Evolutionary conservation across 2,888 invertebrate genomes (phyloP), one percentile per base, ranked within the genome.

Genomic region (Patella pellucida): DNA sequence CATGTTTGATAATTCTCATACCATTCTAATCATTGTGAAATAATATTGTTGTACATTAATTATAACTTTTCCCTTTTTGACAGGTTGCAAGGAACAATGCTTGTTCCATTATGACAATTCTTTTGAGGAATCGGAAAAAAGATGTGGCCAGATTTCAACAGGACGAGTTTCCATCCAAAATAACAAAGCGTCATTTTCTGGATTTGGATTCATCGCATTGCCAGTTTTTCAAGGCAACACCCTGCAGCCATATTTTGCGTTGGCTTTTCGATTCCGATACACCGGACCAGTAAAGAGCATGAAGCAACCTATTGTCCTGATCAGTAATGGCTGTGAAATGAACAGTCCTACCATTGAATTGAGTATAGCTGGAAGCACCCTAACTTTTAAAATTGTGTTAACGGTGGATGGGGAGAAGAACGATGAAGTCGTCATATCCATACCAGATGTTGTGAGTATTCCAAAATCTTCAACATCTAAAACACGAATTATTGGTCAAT

Each of bases 191-290:
- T 31, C 52, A n/a, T 73, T 73, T 68, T 68, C 68, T 23, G 73
- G 73, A n/a, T 23, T 27, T 50, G 23, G 68, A 16, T 73, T 68
- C 68, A 68, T 73, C 19, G 27, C 52, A 15, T 68, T 73, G 5
- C 73, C 73, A 12, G 52, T 73, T 68, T 73, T 73, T 68, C n/a
- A 68, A 51, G 68, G 68, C 11, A 73, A 73, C 31, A 68, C 73
- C n/a, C 52, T 73, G 4, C 73, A 68, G 51, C 73, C 73, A 12
- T 31, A 68, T 15, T 73, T 73, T 52, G 41, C 73, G 14, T 68
- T 73, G 14, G 73, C 73, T 12, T 73, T 73, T 52, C 41, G 52
- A 51, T 52, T 73, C 68, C 41, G 52, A n/a, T 73, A 73, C 27
- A 68, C 68, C 7, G 73, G 68, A 19, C n/a, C 51, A 23, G 19